Evolutionary conservation across 2,797 vertebrate genomes (phyloP).

Genomic region (Squalus acanthias): DNA sequence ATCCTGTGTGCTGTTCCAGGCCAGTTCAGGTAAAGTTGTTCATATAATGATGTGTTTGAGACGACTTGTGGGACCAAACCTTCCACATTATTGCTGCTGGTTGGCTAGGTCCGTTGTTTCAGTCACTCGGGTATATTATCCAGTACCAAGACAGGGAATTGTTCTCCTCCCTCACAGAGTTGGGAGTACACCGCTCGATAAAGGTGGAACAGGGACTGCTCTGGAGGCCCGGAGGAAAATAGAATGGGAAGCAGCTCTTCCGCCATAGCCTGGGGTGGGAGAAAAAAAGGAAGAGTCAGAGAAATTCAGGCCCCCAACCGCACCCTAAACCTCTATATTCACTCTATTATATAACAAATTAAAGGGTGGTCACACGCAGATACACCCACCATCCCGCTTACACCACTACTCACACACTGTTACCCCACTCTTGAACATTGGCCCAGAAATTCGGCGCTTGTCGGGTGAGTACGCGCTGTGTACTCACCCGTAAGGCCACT

Average conservation of each 20-base stretch:
- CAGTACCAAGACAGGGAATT: constrained; percentile 55
- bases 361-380: not conserved
- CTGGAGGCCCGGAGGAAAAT: not conserved
- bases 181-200: constrained; percentile 52
- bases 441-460: too few relatives aligned
- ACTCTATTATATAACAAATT: not conserved
- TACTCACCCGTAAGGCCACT: too few relatives aligned
- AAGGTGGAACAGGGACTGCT: constrained; percentile 27
- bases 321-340: not conserved
- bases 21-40: not conserved
- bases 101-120: not conserved
- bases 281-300: not conserved
- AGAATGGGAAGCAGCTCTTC: constrained; percentile 60
- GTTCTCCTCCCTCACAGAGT: constrained; percentile 54
- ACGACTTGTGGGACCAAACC: not conserved
- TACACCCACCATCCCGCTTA: not conserved
- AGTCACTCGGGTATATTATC: constrained; percentile 51
- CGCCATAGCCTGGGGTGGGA: constrained; percentile 44
- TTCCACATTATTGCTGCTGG: not conserved
- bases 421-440: not conserved
- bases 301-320: not conserved
- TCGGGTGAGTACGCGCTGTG: too few relatives aligned
- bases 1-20: not conserved
- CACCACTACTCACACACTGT: not conserved
- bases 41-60: not conserved